Conservation (phyloP, 2,113 vertebrate genomes). For the Phaetusa simplex region DNA sequence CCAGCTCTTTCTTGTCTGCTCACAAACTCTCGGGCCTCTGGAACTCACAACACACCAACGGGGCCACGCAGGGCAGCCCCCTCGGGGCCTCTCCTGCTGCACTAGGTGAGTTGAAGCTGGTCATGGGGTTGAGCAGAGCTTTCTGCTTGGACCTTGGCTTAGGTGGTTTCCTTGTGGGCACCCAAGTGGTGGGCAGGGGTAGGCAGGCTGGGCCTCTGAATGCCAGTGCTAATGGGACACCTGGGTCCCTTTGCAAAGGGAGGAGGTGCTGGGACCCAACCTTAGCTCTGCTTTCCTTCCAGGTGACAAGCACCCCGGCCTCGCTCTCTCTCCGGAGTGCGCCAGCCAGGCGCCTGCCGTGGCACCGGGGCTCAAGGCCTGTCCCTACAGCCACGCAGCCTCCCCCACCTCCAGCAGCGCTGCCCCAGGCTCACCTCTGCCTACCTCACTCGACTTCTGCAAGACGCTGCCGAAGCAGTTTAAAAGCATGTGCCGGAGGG, state of each 20-base stretch:
- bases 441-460: slow-evolving; percentile 91
- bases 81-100: slow-evolving; percentile 79
- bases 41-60: slow-evolving; percentile 92
- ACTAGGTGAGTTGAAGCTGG: slow-evolving; percentile 77
- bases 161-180: not conserved
- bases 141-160: not conserved
- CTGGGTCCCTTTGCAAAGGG: not conserved
- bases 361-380: slow-evolving; percentile 80
- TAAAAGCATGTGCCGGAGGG: slow-evolving; percentile 91
- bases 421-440: slow-evolving; percentile 79
- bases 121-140: not conserved
- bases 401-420: slow-evolving; percentile 78
- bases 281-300: slow-evolving; percentile 6
- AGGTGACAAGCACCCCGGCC: slow-evolving; percentile 53
- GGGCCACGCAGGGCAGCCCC: slow-evolving; percentile 84
- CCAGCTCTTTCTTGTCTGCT: slow-evolving; percentile 97
- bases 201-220: not conserved
- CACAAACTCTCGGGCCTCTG: slow-evolving; percentile 98
- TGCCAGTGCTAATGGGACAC: not conserved
- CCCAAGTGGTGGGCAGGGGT: not conserved
- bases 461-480: slow-evolving; percentile 93
- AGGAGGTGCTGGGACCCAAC: not conserved
- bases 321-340: slow-evolving; percentile 11
- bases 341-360: slow-evolving; percentile 70
- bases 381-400: slow-evolving; percentile 86